Percentiles rank a stretch among this genome's conserved stretches.
phyloP scores from a whole-genome alignment of 1,140 invertebrate genomes.

The Eriosoma lanigerum region DNA sequence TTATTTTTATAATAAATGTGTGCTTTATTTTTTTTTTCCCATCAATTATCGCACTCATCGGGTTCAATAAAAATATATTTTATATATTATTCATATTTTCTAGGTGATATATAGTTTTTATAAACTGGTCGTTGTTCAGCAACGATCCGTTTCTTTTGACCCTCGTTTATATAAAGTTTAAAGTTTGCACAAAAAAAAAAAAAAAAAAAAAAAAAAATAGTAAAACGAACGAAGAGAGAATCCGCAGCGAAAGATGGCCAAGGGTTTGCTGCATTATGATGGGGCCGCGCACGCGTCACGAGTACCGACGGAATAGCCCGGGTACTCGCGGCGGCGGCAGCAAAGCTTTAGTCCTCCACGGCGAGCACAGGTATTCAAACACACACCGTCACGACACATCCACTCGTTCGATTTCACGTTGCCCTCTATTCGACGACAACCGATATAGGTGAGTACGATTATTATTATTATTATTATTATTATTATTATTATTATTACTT shows the following conservation, averaged over 20 bases:
- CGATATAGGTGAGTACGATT: neutral
- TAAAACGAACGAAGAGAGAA: too few species aligned
- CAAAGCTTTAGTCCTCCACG: constrained; percentile 39
- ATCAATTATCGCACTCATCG: too few species aligned
- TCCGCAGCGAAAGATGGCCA: constrained; percentile 1
- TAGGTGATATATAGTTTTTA: too few species aligned
- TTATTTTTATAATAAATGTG: too few species aligned
- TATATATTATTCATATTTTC: too few species aligned
- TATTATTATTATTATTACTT: neutral
- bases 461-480: neutral
- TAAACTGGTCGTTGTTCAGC: too few species aligned
- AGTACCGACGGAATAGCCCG: constrained; percentile 10
- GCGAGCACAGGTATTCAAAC: constrained; percentile 40
- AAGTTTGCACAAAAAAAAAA: constrained; percentile 13
- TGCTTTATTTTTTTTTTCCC: too few species aligned
- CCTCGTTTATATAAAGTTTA: neutral
- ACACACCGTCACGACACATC: neutral
- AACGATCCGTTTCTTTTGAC: constrained; percentile 8
- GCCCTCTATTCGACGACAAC: constrained; percentile 17
- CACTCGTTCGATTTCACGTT: constrained; percentile 18
- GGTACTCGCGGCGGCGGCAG: neutral
- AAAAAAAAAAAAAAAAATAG: too few species aligned
- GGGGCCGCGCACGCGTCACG: constrained; percentile 35
- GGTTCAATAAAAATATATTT: too few species aligned
- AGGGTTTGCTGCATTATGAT: constrained; percentile 9